Base-by-base conservation (phyloP, 2,888 invertebrate genomes). In the Loripinus fragilis region DNA sequence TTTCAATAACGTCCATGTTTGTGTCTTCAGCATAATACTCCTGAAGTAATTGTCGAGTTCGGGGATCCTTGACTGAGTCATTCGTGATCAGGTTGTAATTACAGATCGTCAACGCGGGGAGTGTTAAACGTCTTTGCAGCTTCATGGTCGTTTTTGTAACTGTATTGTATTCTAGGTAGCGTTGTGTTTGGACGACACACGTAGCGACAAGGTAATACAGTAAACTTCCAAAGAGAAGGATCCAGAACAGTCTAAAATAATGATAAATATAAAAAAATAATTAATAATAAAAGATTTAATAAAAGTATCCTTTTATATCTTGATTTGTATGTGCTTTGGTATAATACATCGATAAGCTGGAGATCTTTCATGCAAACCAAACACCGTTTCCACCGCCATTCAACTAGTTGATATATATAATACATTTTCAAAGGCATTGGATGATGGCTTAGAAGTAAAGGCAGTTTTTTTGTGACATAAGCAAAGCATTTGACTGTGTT, bases 31-130 rank as follows among this genome's bases (percentile, higher is more conserved):
- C 28, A 20, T 60, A 60, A 60, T 30, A 60, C 5, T 33, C 60
- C 33, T 60, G 30, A 20, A 60, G 28, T 33, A 60, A 33, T 17
- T 25, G 33, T 60, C 60, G 30, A 7, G 60, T 60, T 8, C 17
- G 30, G 5, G 30, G 3, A 20, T 60, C 60, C 17, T 5, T 33
- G 2, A 60, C 60, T 33, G 60, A 60, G 33, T 60, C 60, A 33
- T 60, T 60, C 60, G 30, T 60, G 12, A 60, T 60, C 17, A 60
- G 23, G 20, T 60, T 60, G 17, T 33, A 60, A 60, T 60, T 60
- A 20, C 60, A 60, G 33, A 60, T 15, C 8, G 60, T 60, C 5
- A 60, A 17, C 33, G 60, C 60, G 3, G 60, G 60, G 17, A 60
- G 33, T 1, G 60, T 30, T 20, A 60, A 8, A 20, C 8, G 30